Base-by-base conservation (phyloP, 2,888 invertebrate genomes). In the Heliconius ismenius region DNA sequence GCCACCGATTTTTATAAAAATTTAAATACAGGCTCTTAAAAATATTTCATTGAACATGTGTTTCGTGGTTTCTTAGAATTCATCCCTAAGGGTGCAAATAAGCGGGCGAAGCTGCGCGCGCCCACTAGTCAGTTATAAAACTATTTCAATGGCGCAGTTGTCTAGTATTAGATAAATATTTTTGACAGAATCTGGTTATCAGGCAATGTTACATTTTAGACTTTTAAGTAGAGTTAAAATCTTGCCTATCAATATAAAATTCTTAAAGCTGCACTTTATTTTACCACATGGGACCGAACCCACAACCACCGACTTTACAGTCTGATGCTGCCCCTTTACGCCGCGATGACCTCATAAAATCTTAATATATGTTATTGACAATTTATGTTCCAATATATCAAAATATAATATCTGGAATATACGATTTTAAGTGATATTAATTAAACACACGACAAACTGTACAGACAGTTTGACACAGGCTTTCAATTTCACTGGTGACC, bases 401-500 rank as follows among this genome's bases (percentile, higher is more conserved):
- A 18, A 21, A 21, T 21, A 43, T 54, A 18, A 21, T 54, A 21
- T 28, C 26, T 28, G 62, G 26, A 62, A 32, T 21, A 36, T 0
- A 0, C 32, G 21, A 32, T 64, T 64, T 64, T 21, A 64, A 64
- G 3, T 21, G 21, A n/a, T 64, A 64, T 64, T 64, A 10, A 64
- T 64, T 36, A 36, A 36, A n/a, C 64, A n/a, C 32, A 21, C 64
- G 10, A 64, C 32, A 64, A 65, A 65, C 65, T 65, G n/a, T 65
- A 65, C 36, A 65, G 36, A 65, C n/a, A 73, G 43, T 73, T 76
- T 69, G 68, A 68, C 49, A 43, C 58, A 74, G 54, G 64, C 78
- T 68, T 74, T 76, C 58, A 76, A 74, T 76, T 64, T 76, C 39
- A 26, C 43, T 68, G 69, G 76, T 67, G 76, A 54, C 74, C 70